Base-by-base conservation (phyloP, 92 coral and sea anemone genomes). In the Epizoanthus rinbou region DNA sequence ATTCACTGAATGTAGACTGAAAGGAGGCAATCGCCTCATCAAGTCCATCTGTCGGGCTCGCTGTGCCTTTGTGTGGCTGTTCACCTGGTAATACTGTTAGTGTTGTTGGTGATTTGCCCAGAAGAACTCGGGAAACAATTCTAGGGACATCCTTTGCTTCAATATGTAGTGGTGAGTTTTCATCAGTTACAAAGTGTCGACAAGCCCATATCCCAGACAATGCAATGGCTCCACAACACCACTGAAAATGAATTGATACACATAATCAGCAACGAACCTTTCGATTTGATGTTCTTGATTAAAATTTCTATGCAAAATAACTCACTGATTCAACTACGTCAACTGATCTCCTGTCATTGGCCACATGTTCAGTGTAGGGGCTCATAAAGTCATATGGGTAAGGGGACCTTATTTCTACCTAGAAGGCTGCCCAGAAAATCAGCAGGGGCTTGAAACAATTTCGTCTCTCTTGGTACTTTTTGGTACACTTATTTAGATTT, bases 211-310 rank as follows among this genome's bases (percentile, higher is more conserved):
- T 86, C 69, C 98, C 91, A 58, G 97, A 91, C 82, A 94, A 80
- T 31, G 98, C 95, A 22, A 97, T 84, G 1, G 92, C 98, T 35
- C 99, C 97, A 76, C 81, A 82, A 69, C 91, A 94, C 98, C 98
- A 97, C 99, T 97, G 85, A 65, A 72, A 89, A 57, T 63, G 9
- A 21, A 67, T 28, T 59, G 54, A 69, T 76, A 64, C 28, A 15
- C 10, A 17, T 37, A 6, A n/a, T n/a, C 16, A 23, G 57, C 56
- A 35, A 3, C 43, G 6, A 37, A 37, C 3, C 43, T 37, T 37
- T 37, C 43, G 6, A 3, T 6, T 21, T 18, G 68, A 5, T n/a
- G 57, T 10, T 7, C 50, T 28, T 76, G 82, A 76, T 33, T 65
- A 65, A 76, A 76, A 4, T 45, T 45, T 45, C 10, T 8, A 8